Base-by-base conservation (phyloP, 2,113 vertebrate genomes). In the Malaclemys terrapin region DNA sequence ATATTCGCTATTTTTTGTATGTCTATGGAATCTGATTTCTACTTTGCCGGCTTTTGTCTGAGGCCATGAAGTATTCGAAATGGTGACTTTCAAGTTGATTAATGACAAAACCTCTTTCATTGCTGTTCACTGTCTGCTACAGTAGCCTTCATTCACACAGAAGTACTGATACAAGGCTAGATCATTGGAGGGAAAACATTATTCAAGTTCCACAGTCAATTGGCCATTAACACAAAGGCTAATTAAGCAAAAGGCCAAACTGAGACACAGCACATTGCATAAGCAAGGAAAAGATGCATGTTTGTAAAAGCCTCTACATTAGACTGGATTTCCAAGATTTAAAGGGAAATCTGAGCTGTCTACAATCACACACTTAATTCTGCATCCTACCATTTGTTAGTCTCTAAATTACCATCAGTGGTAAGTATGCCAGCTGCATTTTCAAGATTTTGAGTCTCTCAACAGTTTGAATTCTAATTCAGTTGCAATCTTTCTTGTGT, bases 211-310 rank as follows among this genome's bases (percentile, higher is more conserved):
- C 38, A 89, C 42, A 54, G 82, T 94, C 45, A 38, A 0, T 4
- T 93, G 75, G 65, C 83, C 90, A 85, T 93, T 92, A 90, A 59
- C 85, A 88, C 78, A 47, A 93, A 56, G 91, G 93, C 85, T 69
- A 90, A 94, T 93, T 81, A 87, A 90, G 83, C 62, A 88, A 95
- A 94, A 95, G 80, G 80, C 90, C 87, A 90, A 87, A 89, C 52
- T 57, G 79, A 95, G 80, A 35, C 65, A 84, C 89, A 90, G 82
- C 80, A 10, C 80, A 90, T 88, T 94, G 72, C 83, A 27, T 42
- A 79, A 14, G 42, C 1, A 57, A 80, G 93, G 89, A 82, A 91
- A 59, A 27, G 1, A 45, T 91, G 92, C 59, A 50, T 69, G 0
- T 85, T 84, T 93, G 38, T 90, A 59, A 85, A 95, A 20, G 76